phyloP scores from a whole-genome alignment of 92 coral and sea anemone species.

The Parazoanthus atlanticus region DNA sequence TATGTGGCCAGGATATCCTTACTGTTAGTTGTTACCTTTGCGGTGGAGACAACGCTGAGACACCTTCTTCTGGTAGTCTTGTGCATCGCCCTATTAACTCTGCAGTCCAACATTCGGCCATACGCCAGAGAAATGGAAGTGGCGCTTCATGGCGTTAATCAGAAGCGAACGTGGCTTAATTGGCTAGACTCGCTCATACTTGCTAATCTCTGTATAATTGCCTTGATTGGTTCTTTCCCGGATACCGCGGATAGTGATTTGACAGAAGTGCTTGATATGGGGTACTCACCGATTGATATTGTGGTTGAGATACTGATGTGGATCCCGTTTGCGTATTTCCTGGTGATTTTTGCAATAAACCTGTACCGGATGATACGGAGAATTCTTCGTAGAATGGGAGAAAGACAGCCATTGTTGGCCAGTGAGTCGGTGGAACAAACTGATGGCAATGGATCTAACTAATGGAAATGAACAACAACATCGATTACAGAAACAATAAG shows the following conservation, averaged over 20 bases:
- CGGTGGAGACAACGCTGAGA: constrained; percentile 25
- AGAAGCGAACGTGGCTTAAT: constrained; percentile 40
- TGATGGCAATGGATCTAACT: not conserved
- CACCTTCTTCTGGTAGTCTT: constrained; percentile 41
- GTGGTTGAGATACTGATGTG: constrained; percentile 49
- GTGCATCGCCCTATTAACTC: constrained; percentile 46
- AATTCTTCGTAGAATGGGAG: not conserved
- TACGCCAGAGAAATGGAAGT: constrained; percentile 16
- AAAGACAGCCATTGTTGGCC: not conserved
- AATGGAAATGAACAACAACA: too few species aligned
- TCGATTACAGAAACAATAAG: too few species aligned
- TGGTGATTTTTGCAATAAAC: constrained; percentile 29
- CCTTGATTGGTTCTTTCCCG: constrained; percentile 59
- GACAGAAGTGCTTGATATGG: constrained; percentile 2
- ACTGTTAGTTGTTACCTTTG: constrained; percentile 42
- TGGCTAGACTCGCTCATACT: constrained; percentile 51
- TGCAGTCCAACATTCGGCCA: constrained; percentile 60
- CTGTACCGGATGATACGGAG: not conserved
- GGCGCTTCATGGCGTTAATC: not conserved
- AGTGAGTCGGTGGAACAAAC: not conserved
- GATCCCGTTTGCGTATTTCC: constrained; percentile 59
- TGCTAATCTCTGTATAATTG: constrained; percentile 48
- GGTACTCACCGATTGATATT: constrained; percentile 48
- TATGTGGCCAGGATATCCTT: constrained; percentile 57
- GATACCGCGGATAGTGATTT: constrained; percentile 39